Evolutionary conservation across 1,140 invertebrate genomes (phyloP).

Genomic region (Antheraea mylitta): DNA sequence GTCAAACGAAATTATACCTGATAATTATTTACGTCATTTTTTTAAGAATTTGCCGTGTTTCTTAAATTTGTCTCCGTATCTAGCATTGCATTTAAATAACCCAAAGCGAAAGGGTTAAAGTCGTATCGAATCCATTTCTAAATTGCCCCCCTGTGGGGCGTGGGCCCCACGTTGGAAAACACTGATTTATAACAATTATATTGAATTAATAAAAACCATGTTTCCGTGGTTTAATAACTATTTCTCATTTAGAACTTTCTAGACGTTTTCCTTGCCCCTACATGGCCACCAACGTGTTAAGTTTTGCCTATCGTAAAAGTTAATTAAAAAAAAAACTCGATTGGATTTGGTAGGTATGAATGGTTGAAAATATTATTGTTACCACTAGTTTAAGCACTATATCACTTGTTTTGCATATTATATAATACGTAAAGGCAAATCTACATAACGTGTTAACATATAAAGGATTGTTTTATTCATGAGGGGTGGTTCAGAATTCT

Average conservation of each 20-base stretch:
- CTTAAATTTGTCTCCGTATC: too few species aligned
- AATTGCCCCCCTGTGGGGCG: too few species aligned
- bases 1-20: too few species aligned
- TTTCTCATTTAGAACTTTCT: not conserved
- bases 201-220: too few species aligned
- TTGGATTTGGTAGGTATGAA: conserved; percentile 43
- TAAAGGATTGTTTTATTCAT: conserved; percentile 32
- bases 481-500: conserved; percentile 38
- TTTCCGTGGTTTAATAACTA: too few species aligned
- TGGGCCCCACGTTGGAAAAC: too few species aligned
- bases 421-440: conserved; percentile 47
- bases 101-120: too few species aligned
- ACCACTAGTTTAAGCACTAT: conserved; percentile 73
- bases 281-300: conserved; percentile 1
- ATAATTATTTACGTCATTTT: too few species aligned
- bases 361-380: conserved; percentile 68
- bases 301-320: conserved; percentile 16
- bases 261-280: not conserved
- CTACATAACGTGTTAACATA: conserved; percentile 37
- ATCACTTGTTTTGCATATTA: conserved; percentile 53
- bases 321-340: conserved; percentile 25
- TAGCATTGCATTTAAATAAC: too few species aligned
- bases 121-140: too few species aligned
- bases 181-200: too few species aligned
- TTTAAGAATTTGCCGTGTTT: too few species aligned